Percentiles rank a stretch among this genome's conserved stretches.
phyloP scores from a whole-genome alignment of 1,140 invertebrate genomes.

The Paramacrobiotus metropolitanus region DNA sequence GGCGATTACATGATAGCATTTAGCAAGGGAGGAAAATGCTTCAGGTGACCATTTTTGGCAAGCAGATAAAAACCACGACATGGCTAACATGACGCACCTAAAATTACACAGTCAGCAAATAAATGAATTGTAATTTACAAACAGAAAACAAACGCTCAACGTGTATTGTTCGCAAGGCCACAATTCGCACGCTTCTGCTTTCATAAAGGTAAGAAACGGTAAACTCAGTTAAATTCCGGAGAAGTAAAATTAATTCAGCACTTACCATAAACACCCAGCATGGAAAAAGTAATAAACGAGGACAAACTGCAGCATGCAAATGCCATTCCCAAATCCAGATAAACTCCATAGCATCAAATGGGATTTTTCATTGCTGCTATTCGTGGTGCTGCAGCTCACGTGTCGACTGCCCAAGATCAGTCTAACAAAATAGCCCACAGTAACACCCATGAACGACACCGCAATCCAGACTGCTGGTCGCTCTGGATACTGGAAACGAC shows the following conservation, averaged over 20 bases:
- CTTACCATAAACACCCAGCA: background rate
- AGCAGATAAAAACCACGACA: background rate
- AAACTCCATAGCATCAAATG: no score
- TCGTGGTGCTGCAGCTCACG: background rate
- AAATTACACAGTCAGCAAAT: no score
- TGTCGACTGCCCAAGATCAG: background rate
- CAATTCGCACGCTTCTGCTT: background rate
- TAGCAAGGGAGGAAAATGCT: background rate
- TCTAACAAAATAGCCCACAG: background rate
- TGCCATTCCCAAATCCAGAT: background rate
- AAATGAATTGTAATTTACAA: no score
- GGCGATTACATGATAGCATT: background rate
- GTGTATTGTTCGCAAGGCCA: background rate
- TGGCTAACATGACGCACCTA: background rate
- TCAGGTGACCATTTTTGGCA: background rate
- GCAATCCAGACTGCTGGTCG: background rate
- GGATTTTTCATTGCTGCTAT: no score
- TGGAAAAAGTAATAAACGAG: background rate
- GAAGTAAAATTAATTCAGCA: background rate
- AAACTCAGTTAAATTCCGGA: background rate
- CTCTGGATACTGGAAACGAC: background rate
- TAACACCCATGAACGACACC: background rate
- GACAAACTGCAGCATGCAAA: background rate
- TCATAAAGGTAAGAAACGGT: background rate
- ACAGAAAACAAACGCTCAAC: background rate